A percentile compares a stretch with the other conserved stretches of the same genome.
Conservation (phyloP, 2,797 vertebrate species). For the Nasua narica region DNA sequence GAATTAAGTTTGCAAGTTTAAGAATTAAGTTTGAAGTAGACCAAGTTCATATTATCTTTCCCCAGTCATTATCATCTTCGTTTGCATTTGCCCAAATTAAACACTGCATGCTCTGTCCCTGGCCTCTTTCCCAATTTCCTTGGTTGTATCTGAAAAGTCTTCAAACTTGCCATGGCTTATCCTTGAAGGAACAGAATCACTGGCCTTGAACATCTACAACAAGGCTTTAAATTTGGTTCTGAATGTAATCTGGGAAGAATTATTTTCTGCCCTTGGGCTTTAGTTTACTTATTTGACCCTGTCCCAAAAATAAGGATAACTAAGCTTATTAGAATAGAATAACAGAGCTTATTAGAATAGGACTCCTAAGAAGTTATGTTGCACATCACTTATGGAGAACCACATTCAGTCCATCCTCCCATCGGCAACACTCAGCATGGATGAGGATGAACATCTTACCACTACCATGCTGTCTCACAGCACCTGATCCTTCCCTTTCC, state of each 20-base stretch:
- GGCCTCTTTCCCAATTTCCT: background rate
- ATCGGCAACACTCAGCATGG: background rate
- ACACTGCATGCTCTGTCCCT: background rate
- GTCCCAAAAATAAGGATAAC: background rate
- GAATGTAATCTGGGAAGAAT: background rate
- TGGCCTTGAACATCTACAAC: background rate
- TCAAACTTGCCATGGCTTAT: background rate
- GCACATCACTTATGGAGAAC: background rate
- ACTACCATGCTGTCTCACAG: background rate
- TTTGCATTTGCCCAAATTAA: constrained; percentile 43
- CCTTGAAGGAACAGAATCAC: background rate
- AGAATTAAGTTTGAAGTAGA: background rate
- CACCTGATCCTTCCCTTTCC: background rate
- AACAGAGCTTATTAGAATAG: background rate
- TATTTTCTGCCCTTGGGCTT: background rate
- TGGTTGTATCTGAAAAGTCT: background rate
- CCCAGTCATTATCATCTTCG: background rate
- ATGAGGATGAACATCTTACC: fast-evolving
- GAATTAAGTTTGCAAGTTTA: background rate
- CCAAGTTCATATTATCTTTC: background rate
- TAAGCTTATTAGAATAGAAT: background rate
- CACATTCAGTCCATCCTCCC: background rate
- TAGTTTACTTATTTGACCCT: background rate
- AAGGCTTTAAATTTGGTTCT: background rate
- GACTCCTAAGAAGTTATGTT: background rate